phyloP scores from a whole-genome alignment of 30 jellyfish, hydroid and myxozoan genomes.

The Aurelia sp. region DNA sequence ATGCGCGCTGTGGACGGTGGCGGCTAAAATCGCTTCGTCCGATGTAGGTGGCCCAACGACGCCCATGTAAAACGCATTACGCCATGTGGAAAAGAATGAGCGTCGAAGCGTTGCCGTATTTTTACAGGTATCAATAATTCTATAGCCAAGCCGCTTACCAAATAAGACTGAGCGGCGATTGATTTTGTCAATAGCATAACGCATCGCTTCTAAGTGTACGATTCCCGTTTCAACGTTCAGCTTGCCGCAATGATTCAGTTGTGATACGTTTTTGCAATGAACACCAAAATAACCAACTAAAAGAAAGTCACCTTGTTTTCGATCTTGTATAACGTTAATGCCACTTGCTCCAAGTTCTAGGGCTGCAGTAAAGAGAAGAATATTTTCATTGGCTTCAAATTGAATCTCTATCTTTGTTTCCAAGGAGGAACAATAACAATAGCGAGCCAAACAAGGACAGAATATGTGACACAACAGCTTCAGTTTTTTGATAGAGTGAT shows the following conservation, averaged over 20 bases:
- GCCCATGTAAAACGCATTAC: neutral
- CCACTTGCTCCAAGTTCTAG: constrained; percentile 25
- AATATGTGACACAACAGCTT: too few relatives aligned
- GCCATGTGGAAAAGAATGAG: neutral
- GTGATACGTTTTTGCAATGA: constrained; percentile 39
- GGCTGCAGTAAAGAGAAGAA: constrained; percentile 1
- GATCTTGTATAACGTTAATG: constrained; percentile 23
- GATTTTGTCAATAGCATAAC: constrained; percentile 50
- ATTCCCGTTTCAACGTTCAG: constrained; percentile 37
- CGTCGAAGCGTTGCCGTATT: constrained; percentile 61
- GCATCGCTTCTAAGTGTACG: constrained; percentile 66
- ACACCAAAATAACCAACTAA: constrained; percentile 72
- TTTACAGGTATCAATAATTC: constrained; percentile 62
- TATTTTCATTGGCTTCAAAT: neutral
- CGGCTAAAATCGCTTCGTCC: constrained; percentile 69
- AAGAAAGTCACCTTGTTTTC: neutral
- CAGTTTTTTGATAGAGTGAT: too few relatives aligned
- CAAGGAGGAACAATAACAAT: too few relatives aligned
- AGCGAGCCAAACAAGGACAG: too few relatives aligned
- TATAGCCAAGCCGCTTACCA: constrained; percentile 49
- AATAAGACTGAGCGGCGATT: constrained; percentile 13
- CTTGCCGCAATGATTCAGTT: constrained; percentile 45
- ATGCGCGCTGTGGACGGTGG: constrained; percentile 63
- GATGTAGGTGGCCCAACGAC: constrained; percentile 78
- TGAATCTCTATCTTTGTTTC: too few relatives aligned